A percentile compares a stretch with the other conserved stretches of the same genome.
These are phyloP conservation scores for Calyptomena viridis DNA, from an alignment of 2,113 vertebrate species.

Conservation along the genomic window DNA sequence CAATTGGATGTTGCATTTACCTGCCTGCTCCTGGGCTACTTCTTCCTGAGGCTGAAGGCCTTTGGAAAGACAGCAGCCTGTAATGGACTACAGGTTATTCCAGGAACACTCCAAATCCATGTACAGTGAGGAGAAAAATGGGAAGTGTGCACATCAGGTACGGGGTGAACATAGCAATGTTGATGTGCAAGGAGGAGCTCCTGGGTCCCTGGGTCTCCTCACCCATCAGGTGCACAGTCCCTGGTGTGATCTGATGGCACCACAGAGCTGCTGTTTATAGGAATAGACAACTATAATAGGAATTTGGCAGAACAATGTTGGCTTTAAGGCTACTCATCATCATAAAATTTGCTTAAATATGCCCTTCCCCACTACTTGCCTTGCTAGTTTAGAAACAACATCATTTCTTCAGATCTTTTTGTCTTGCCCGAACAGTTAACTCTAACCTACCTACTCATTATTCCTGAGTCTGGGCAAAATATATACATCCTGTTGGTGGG, in stretches of 20 bases:
- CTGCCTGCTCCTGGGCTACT: background rate
- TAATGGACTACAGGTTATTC: background rate
- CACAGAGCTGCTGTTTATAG: background rate
- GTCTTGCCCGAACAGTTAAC: background rate
- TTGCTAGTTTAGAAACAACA: background rate
- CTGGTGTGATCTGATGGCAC: background rate
- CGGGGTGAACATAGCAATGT: background rate
- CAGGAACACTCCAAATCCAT: background rate
- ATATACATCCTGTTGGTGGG: too few relatives aligned
- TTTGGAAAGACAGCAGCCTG: background rate
- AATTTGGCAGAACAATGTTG: background rate
- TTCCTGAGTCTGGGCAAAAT: background rate
- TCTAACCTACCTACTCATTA: background rate
- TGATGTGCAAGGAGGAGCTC: background rate
- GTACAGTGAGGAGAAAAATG: background rate
- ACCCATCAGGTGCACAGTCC: background rate
- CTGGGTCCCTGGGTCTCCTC: background rate
- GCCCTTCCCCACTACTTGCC: background rate
- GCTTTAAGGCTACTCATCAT: background rate
- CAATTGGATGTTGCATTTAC: background rate
- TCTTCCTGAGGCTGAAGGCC: background rate
- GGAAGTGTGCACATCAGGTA: background rate
- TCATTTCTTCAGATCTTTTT: background rate
- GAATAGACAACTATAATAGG: background rate
- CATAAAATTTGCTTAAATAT: background rate